Conservation (phyloP, 2,888 invertebrate species). For the Rhagonycha fulva region DNA sequence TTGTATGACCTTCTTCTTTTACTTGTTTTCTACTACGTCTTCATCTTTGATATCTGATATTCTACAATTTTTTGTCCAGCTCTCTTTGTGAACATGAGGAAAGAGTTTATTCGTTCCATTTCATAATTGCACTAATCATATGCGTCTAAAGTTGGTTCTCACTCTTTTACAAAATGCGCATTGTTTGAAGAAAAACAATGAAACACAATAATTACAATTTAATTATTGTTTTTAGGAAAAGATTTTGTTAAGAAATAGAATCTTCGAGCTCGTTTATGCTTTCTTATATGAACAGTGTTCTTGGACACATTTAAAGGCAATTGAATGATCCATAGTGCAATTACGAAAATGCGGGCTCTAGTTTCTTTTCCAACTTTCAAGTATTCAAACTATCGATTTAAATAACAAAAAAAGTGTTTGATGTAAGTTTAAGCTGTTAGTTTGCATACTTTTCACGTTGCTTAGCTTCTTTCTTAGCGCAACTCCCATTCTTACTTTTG, state of each 20-base stretch:
- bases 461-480: no score
- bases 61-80: not conserved
- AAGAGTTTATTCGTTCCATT: not conserved
- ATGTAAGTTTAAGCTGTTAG: not conserved
- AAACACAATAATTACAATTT: no score
- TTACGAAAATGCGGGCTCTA: not conserved
- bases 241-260: no score
- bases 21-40: not conserved
- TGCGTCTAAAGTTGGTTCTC: not conserved
- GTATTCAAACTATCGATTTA: not conserved
- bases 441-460: not conserved
- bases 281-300: no score
- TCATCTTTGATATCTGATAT: not conserved
- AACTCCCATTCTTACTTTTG: not conserved
- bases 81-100: not conserved
- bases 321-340: not conserved
- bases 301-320: no score
- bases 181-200: no score
- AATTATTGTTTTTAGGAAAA: no score
- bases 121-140: not conserved
- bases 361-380: not conserved
- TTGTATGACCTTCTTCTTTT: not conserved
- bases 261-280: no score
- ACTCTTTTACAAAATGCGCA: no score
- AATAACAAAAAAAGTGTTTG: not conserved